A percentile compares a stretch with the other conserved stretches of the same genome.
phyloP scores from a whole-genome alignment of 2,888 invertebrate genomes.

The Drosophila kuntzei region DNA sequence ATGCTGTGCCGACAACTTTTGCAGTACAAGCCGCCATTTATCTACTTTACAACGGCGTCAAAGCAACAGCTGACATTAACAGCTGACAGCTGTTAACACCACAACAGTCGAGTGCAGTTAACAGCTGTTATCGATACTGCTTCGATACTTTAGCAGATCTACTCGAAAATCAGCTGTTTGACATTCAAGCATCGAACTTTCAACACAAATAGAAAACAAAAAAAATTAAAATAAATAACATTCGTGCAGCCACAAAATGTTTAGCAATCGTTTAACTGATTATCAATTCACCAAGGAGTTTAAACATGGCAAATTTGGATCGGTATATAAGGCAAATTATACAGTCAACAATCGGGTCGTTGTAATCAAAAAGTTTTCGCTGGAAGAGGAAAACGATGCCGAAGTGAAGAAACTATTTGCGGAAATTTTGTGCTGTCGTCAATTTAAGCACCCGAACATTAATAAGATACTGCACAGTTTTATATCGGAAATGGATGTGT shows the following conservation, averaged over 20 bases:
- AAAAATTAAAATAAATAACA: constrained; percentile 22
- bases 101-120: too few relatives aligned
- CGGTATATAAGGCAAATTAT: constrained; percentile 90
- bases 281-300: constrained; percentile 90
- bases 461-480: constrained; percentile 91
- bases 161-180: constrained; percentile 4
- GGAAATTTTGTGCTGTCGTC: constrained; percentile 92
- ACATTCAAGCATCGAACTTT: constrained; percentile 23
- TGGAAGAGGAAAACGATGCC: constrained; percentile 89
- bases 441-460: constrained; percentile 92
- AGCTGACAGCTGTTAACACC: neutral
- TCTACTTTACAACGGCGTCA: constrained; percentile 12
- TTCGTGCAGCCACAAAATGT: constrained; percentile 83
- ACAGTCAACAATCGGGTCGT: constrained; percentile 89
- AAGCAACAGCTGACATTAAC: constrained; percentile 1
- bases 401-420: constrained; percentile 88
- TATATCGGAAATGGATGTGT: constrained; percentile 91
- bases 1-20: constrained; percentile 20
- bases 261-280: constrained; percentile 88
- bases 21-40: constrained; percentile 24
- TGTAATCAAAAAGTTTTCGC: constrained; percentile 91
- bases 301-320: constrained; percentile 88
- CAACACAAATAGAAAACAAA: constrained; percentile 3
- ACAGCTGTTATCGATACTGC: too few relatives aligned
- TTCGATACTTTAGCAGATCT: neutral